Evolutionary conservation across 2,113 vertebrate genomes (phyloP), one percentile per base, ranked within the genome.

Genomic region (Neotoma lepida): DNA sequence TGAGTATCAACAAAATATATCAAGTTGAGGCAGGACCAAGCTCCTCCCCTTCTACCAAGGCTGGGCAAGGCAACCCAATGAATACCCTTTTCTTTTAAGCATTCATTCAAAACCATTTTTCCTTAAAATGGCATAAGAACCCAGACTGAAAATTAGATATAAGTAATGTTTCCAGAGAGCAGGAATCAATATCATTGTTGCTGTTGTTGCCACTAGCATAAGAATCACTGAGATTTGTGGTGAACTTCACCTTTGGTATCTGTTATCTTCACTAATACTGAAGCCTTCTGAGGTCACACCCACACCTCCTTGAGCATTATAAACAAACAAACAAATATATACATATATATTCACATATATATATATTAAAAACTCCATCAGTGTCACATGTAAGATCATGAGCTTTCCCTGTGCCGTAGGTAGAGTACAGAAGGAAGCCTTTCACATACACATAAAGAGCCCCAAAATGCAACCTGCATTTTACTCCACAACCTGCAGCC

Each of bases 91-190:
- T 35, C 61, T 17, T 66, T 63, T 4, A 15, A 54, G 26, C 22
- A 68, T 44, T 74, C 13, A 61, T 61, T 94, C 86, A 70, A 49
- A 94, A 89, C 39, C 73, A 41, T 33, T n/a, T 90, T 84, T 94
- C 14, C n/a, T 86, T 88, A 85, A 94, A 82, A 78, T 94, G 49
- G 28, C 26, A 24, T 41, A 89, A 54, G 20, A 74, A 82, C 20
- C 51, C 17, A 87, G 14, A 39, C 6, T 63, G n/a, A 91, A 96
- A 77, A 51, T 81, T 56, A 56, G 8, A 97, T 95, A 82, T 88
- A 91, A 84, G 56, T 63, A 84, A 73, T 39, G 12, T 41, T 39
- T 54, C 49, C 7, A 24, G 51, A 92, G 54, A 71, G 6, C 8
- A 82, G 56, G 30, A 68, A 13, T 64, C 18, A 73, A 13, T 30